phyloP scores from a whole-genome alignment of 2,888 invertebrate genomes.

The Pemphredon lugubris region DNA sequence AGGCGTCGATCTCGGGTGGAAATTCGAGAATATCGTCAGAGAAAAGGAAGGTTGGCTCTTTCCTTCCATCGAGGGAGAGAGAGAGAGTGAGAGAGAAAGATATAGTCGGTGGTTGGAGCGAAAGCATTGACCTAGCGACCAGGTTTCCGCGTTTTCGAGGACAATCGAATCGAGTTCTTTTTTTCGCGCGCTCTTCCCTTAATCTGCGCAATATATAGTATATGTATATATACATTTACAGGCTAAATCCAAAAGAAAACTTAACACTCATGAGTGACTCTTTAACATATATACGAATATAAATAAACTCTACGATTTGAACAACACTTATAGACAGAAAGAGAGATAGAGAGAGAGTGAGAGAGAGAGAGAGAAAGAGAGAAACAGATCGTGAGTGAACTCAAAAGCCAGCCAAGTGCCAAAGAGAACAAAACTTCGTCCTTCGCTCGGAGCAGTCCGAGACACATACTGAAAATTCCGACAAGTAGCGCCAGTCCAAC shows the following conservation, averaged over 20 bases:
- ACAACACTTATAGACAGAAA: conserved; percentile 14
- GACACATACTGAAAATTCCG: conserved; percentile 54
- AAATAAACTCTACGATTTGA: conserved; percentile 25
- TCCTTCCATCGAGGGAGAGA: background rate
- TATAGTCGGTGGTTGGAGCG: no score
- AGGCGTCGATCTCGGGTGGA: background rate
- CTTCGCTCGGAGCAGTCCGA: conserved; percentile 45
- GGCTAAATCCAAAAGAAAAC: background rate
- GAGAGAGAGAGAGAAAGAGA: conserved; percentile 19
- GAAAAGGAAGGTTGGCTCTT: background rate
- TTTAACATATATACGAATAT: conserved; percentile 22
- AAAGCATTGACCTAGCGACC: no score
- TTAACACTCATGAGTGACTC: conserved; percentile 6
- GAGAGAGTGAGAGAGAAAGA: no score
- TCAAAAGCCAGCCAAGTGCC: conserved; percentile 59
- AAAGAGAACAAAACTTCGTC: conserved; percentile 44
- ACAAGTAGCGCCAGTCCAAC: conserved; percentile 68
- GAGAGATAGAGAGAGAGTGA: conserved; percentile 1
- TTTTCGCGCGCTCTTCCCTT: background rate
- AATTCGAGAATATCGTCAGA: background rate
- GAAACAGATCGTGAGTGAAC: conserved; percentile 39
- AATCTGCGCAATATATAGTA: background rate
- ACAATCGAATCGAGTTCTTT: background rate
- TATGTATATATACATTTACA: no score
- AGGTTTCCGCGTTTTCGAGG: background rate